Base-by-base conservation (phyloP, 2,888 invertebrate species). In the Hydraecia micacea region DNA sequence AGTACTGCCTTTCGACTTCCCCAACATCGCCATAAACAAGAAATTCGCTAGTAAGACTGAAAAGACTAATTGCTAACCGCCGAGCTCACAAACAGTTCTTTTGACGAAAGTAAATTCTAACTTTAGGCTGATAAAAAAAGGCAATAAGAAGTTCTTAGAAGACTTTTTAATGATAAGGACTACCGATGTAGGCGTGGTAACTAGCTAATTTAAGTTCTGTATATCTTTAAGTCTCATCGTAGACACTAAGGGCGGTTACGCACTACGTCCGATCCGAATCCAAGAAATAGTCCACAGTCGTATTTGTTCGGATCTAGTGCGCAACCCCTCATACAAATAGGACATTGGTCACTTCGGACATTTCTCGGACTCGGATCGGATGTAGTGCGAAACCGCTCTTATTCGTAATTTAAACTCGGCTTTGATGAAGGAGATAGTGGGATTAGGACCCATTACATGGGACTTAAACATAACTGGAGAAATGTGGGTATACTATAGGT, bases 121-220 rank as follows among this genome's bases (percentile, higher is more conserved):
- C 49, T 80, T 67, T 15, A 67, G 28, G 39, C 42, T 36, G 4
- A 25, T 4, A 42, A 78, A 79, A 79, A 67, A 55, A 46, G 18
- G 32, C 13, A n/a, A 39, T 1, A 69, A 68, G 18, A 32, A 28
- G 25, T 72, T 69, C 71, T 72, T 68, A 0, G n/a, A 76, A 82
- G 70, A 58, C 68, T 75, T 73, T 55, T 49, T 25, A 58, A 67
- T 52, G 60, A 81, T 49, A 78, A 60, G 39, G 15, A 25, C 52
- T 60, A 66, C 71, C 39, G 36, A 58, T 62, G 60, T 68, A 62
- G 11, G 28, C 21, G 55, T 36, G 39, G 60, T 76, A 49, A 63
- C 39, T 42, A 77, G 49, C n/a, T 83, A 49, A 83, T 66, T 77
- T 21, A 70, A 70, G 46, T 82, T 82, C 21, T 77, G 52, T 70